Base-by-base conservation (phyloP, 2,888 invertebrate species). In the Uropetala carovei region DNA sequence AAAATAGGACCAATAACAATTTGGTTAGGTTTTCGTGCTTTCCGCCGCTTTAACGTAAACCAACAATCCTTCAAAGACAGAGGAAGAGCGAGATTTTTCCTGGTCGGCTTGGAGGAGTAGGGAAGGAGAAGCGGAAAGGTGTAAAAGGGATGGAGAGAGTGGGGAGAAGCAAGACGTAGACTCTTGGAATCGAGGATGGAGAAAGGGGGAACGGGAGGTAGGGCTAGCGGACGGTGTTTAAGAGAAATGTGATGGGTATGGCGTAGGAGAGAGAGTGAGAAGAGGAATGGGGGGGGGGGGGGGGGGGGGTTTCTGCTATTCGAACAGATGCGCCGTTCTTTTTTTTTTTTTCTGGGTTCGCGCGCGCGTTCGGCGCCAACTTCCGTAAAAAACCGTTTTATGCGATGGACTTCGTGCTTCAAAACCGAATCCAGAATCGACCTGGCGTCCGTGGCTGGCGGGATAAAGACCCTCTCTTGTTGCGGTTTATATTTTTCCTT, bases 361-460 rank as follows among this genome's bases (percentile, higher is more conserved):
- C 22, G 75, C 22, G 27, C 75, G 13, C 75, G 11, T 27, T 27
- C 75, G 75, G 75, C 27, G 27, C 75, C 75, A 75, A 75, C 75
- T 75, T 27, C 75, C 75, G 75, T 27, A 68, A 22, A 64, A 68
- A 68, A 68, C n/a, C 4, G 22, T 75, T 75, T 75, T 27, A 75
- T 75, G 75, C 27, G 75, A 11, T 27, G 75, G 75, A 75, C 75
- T 75, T 13, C 22, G 75, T 13, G 27, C 75, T 75, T 13, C 22
- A 27, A 27, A 75, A 75, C 75, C n/a, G 27, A 75, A 27, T 75
- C 75, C 75, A 75, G 75, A 75, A 75, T 75, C 75, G 27, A 75
- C 75, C 22, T 16, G 68, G 22, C 68, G 18, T 75, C 75, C 27
- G 10, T n/a, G 75, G 75, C 75, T 75, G 22, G 43, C 43, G 43